Conservation (phyloP, 2,113 vertebrate species). For the Vulpes ferrilata region DNA sequence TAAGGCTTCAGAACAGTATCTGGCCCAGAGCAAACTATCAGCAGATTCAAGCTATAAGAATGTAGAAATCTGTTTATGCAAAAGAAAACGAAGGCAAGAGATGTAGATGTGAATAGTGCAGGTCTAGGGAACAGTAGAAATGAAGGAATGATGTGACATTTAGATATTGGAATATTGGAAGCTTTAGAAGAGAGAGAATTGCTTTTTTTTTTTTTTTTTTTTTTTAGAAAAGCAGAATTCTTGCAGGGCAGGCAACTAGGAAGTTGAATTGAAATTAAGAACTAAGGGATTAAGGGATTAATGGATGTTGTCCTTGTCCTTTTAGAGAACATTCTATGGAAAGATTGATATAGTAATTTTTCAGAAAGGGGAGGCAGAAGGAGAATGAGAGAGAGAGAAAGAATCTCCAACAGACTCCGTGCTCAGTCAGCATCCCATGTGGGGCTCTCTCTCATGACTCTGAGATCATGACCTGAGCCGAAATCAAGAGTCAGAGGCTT, state of each 20-base stretch:
- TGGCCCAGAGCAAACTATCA: not conserved
- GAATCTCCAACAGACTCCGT: not conserved
- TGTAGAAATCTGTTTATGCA: not conserved
- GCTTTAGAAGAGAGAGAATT: not conserved
- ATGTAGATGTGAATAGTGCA: not conserved
- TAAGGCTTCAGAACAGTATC: not conserved
- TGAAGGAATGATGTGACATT: not conserved
- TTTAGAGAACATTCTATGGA: not conserved
- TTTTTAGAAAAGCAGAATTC: not conserved
- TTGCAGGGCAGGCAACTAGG: not conserved
- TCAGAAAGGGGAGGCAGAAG: not conserved
- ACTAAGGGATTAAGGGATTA: not conserved
- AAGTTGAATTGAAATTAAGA: not conserved
- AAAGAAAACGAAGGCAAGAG: not conserved
- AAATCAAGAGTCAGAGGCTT: not conserved
- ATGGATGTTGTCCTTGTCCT: not conserved
- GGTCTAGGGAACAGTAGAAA: not conserved
- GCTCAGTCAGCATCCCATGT: not conserved
- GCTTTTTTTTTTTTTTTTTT: too few relatives aligned
- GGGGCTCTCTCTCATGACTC: not conserved
- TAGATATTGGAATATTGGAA: not conserved
- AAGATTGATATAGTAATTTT: not conserved
- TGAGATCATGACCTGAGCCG: not conserved
- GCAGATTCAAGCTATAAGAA: not conserved
- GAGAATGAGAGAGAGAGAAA: not conserved